Evolutionary conservation across 1,140 invertebrate species (phyloP), one percentile per base, ranked within the genome.

Genomic region (Sitophilus oryzae): DNA sequence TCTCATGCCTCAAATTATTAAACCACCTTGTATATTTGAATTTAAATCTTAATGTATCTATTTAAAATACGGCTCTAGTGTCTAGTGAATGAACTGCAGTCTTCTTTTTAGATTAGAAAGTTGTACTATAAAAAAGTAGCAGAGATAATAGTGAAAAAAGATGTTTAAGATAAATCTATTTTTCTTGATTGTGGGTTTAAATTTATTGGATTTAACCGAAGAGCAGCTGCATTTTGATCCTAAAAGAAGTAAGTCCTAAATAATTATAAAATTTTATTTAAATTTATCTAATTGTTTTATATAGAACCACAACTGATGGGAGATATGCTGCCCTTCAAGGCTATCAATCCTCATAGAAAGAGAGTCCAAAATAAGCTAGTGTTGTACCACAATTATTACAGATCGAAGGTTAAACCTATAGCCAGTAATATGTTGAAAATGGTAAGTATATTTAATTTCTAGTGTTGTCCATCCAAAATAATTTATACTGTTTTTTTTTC

Each of bases 361-460:
- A 78, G 79, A 53, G 79, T 87, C 6, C 79, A 81, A 63, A 75
- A 78, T 60, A 86, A 86, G 73, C 86, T 89, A 51, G 81, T 86
- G 0, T 72, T 81, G 6, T 84, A 83, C 66, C 88, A 90, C 71
- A 89, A 91, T 69, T 85, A 82, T 63, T 89, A 89, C 68, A 76
- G 88, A 37, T 77, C 80, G 1, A 81, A 80, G 66, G 88, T 91
- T 14, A 72, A 78, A 45, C 88, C 88, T 0, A 72, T 77, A 14
- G 86, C 87, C 3, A 75, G 83, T n/a, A 86, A 91, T 70, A 91
- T 91, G 88, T 73, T 89, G 14, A 68, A 78, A 57, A 88, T 91
- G 88, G 87, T 91, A 73, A 73, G 73, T 62, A 37, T 38, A 14
- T 18, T 48, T 34, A 4, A 11, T 3, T 8, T 4, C 9, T 20